Base-by-base conservation (phyloP, 1,140 invertebrate species). In the Macrotrachela quadricornifera region DNA sequence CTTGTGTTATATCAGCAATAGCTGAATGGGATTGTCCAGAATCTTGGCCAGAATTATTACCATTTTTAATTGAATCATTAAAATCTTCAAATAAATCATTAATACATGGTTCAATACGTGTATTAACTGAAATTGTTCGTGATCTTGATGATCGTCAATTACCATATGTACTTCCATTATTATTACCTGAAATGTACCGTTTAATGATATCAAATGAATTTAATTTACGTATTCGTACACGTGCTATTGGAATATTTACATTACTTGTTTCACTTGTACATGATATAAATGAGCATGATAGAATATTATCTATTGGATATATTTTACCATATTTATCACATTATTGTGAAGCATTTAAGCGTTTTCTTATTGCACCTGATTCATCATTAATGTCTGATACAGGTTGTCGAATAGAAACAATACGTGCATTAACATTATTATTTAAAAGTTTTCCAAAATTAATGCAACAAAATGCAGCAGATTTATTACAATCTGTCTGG, bases 21-120 rank as follows among this genome's bases (percentile, higher is more conserved):
- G 81, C 80, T 0, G 74, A 78, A 56, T 80, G 78, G 71, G 81
- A 83, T 66, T 83, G 81, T 78, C 81, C 81, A 0, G 79, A 81
- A 57, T 69, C 76, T 51, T 83, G 81, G 81, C 76, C 79, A 10
- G 75, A 79, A 40, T 64, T 83, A 6, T 82, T 82, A 59, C 74
- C 79, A 54, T 75, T 81, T 47, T 71, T 83, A 38, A 76, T 82
- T 50, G 73, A 72, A 50, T 79, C 65, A 14, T 70, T 76, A 36
- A 69, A 65, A 46, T 69, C 67, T 59, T 69, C 68, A 1, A 65
- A 73, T 52, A 62, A 63, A 17, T 66, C 64, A 64, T 74, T 78
- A 4, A 78, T 82, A 21, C 78, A 82, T 67, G 80, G 80, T 43
- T 77, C 80, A 10, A 82, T 83, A 79, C 71, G 80, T 63, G 80